Conservation (phyloP, 2,888 invertebrate genomes). For the Latheticus oryzae region DNA sequence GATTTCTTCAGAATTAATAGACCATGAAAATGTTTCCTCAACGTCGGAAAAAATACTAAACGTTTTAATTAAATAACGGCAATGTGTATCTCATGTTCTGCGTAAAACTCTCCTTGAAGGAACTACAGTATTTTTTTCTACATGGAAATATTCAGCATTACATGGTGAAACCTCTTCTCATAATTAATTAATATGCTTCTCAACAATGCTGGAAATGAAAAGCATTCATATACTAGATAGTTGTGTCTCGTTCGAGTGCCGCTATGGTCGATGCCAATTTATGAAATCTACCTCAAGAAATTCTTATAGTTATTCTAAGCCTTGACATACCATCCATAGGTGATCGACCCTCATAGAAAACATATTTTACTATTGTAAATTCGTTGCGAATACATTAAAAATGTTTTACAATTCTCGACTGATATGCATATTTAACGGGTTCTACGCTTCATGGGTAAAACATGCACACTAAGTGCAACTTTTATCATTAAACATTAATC, state of each 20-base stretch:
- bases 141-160: too few relatives aligned
- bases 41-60: conserved; percentile 3
- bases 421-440: conserved; percentile 33
- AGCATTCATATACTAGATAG: not conserved
- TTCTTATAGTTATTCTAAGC: too few relatives aligned
- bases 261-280: not conserved
- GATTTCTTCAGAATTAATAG: conserved; percentile 47
- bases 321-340: conserved; percentile 7
- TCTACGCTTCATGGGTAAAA: conserved; percentile 29
- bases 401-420: conserved; percentile 17
- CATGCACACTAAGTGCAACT: conserved; percentile 28
- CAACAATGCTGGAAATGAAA: not conserved
- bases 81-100: conserved; percentile 3
- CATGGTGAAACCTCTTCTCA: too few relatives aligned
- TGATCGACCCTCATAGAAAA: conserved; percentile 20
- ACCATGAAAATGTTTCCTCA: conserved; percentile 51
- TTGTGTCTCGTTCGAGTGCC: conserved; percentile 6
- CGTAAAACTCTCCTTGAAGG: not conserved
- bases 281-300: not conserved
- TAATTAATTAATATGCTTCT: conserved; percentile 2
- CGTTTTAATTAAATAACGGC: conserved; percentile 33
- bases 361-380: conserved; percentile 5
- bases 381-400: conserved; percentile 18
- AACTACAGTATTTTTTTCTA: too few relatives aligned
- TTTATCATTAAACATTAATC: conserved; percentile 19